A percentile compares a stretch with the other conserved stretches of the same genome.
These are phyloP conservation scores for Venturia canescens DNA, from an alignment of 1,140 invertebrate genomes.

Conservation along the genomic window DNA sequence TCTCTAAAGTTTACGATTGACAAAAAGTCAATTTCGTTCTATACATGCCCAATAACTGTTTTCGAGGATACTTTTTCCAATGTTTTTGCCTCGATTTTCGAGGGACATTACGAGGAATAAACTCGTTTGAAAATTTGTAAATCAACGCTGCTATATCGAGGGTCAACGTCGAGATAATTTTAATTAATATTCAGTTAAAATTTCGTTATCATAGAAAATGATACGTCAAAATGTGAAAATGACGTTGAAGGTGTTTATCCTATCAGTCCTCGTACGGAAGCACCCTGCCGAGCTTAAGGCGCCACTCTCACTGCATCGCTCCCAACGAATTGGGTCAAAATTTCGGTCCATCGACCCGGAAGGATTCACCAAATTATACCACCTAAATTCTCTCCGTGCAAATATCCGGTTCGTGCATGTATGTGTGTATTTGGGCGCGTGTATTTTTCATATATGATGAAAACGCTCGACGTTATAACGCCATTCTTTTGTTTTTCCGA, in stretches of 20 bases:
- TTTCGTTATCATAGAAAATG: not conserved
- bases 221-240: not conserved
- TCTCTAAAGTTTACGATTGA: not conserved
- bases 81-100: too few relatives aligned
- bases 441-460: too few relatives aligned
- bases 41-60: too few relatives aligned
- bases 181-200: not conserved
- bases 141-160: too few relatives aligned
- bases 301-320: constrained; percentile 9
- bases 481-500: constrained; percentile 2
- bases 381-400: constrained; percentile 34
- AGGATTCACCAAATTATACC: constrained; percentile 38
- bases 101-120: too few relatives aligned
- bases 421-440: constrained; percentile 1
- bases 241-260: constrained; percentile 16
- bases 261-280: not conserved
- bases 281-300: not conserved
- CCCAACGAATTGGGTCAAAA: constrained; percentile 47
- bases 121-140: too few relatives aligned
- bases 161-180: not conserved
- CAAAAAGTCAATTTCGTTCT: too few relatives aligned
- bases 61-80: too few relatives aligned
- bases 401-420: constrained; percentile 37
- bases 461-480: constrained; percentile 27
- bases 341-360: constrained; percentile 49